Base-by-base conservation (phyloP, 2,113 vertebrate genomes). In the Atherinomorus stipes region DNA sequence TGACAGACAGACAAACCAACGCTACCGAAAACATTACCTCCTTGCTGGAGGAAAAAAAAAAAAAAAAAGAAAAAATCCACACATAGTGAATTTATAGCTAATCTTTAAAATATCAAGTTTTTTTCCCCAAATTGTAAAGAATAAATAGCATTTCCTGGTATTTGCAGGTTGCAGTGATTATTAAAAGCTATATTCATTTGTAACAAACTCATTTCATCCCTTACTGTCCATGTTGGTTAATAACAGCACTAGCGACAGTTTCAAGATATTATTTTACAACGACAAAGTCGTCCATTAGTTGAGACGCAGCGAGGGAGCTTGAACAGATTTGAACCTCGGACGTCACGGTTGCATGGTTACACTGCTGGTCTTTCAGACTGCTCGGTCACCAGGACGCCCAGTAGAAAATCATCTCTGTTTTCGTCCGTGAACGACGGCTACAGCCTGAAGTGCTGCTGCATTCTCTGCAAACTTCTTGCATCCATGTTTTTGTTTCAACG, bases 401-500 rank as follows among this genome's bases (percentile, higher is more conserved):
- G 12, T 0, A 38, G 11, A 21, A 15, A 21, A 26, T 45, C 56
- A 31, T 50, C 56, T 69, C 45, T 58, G 65, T n/a, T 61, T 53
- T 11, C 10, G 22, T 16, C 42, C 13, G 23, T 11, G n/a, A 44
- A 40, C 37, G 38, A 62, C 12, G 28, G 31, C 31, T 6, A 64
- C 69, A 31, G 58, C 49, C 31, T 10, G 72, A 42, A 31, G 64
- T 23, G 25, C 18, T 22, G 51, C 67, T 42, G 44, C 16, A n/a
- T 28, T 31, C 38, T 28, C 11, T 26, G 23, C 37, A 28, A 34
- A 34, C 38, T 11, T 22, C 38, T 23, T 60, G 61, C 69, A 51
- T 63, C 67, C 45, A n/a, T 53, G 79, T 78, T 63, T 70, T 58
- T 73, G 49, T 77, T 61, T 71, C 64, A 37, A 16, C 67, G 19